Evolutionary conservation across 2,888 invertebrate species (phyloP).

Genomic region (Dolichopus griseipennis): DNA sequence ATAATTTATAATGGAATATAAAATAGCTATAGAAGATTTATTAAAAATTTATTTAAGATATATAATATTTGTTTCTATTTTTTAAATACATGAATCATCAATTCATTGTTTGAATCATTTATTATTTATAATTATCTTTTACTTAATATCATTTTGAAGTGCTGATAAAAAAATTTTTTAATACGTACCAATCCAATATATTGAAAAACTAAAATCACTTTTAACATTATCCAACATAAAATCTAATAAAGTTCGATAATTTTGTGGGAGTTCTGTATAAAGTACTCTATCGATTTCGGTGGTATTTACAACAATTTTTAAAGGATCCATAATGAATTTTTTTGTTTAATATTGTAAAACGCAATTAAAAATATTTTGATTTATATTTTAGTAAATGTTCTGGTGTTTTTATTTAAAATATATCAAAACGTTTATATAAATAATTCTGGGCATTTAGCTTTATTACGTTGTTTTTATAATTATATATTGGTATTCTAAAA

Average conservation of each 20-base stretch:
- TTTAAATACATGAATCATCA: not conserved
- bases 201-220: not conserved
- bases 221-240: not conserved
- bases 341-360: not conserved
- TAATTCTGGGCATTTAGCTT: too few species aligned
- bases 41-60: not conserved
- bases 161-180: not conserved
- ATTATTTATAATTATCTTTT: not conserved
- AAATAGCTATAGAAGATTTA: not conserved
- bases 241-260: not conserved
- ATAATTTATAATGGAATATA: not conserved
- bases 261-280: not conserved
- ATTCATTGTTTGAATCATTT: not conserved
- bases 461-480: too few species aligned
- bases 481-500: too few species aligned
- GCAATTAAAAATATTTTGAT: too few species aligned
- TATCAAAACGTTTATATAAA: too few species aligned
- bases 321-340: not conserved
- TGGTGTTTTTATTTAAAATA: too few species aligned
- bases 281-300: not conserved
- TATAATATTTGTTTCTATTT: constrained; percentile 7
- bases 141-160: not conserved
- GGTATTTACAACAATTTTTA: not conserved
- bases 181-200: constrained; percentile 12
- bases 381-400: too few species aligned